Evolutionary conservation across 1,140 invertebrate genomes (phyloP), one percentile per base, ranked within the genome.

Genomic region (Drosophila murphyi): DNA sequence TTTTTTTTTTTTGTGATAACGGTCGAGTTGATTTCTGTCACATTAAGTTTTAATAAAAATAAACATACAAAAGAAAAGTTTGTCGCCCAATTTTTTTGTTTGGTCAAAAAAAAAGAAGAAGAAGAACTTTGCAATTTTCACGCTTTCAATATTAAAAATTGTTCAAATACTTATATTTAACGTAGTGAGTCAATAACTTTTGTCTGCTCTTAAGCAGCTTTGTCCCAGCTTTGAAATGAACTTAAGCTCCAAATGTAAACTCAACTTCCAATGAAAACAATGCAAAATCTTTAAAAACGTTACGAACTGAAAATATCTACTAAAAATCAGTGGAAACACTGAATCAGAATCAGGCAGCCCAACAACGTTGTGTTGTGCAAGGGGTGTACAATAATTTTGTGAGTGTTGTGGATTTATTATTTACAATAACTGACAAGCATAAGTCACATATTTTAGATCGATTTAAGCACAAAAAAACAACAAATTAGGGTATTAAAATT

Each of bases 301-400:
- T 76, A 82, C 79, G 83, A 82, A 79, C 80, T 83, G 72, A 59
- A 80, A 83, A 83, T 72, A 61, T 39, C 68, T 56, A 63, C 70
- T 67, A 62, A 75, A 52, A 67, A 61, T 31, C 48, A 68, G 56
- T 37, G 6, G 51, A 41, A 29, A 8, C 10, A n/a, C 6, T 43
- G 37, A 62, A 34, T 32, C 41, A 31, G 47, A 60, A 20, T 20
- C 65, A 7, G 47, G 29, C 34, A 50, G 31, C 50, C 35, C 2
- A 37, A 37, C 20, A 41, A 31, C 31, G 20, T 20, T 20, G 20
- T 20, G 1, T 20, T 20, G 20, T 20, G 20, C 1, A 20, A 20
- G 20, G 20, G 20, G 20, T 20, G 20, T 20, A 20, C 1, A 20
- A 20, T 20, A 20, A 20, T 20, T 20, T 20, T 20, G 20, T 20